Percentiles rank a stretch among this genome's conserved stretches.
phyloP scores from a whole-genome alignment of 1,140 invertebrate species.

The Heliconius eleuchia region DNA sequence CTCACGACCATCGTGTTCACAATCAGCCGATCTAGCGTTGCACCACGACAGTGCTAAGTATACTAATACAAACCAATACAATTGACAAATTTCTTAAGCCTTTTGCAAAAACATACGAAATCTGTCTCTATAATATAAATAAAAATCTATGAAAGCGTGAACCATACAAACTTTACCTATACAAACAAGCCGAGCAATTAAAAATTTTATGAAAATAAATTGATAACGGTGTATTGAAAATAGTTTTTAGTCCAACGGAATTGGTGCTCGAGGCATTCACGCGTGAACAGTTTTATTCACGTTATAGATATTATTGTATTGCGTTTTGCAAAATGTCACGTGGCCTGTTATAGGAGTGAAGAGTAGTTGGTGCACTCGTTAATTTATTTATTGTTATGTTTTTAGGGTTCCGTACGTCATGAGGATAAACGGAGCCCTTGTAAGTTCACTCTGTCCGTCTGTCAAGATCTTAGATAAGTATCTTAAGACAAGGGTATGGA shows the following conservation, averaged over 20 bases:
- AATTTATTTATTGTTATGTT: neutral
- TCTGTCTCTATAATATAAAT: neutral
- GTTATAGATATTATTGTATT: neutral
- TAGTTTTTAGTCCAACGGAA: neutral
- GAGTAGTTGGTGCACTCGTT: neutral
- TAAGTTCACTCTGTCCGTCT: too few species aligned
- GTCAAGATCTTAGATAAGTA: too few species aligned
- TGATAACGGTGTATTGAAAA: slow-evolving; percentile 6
- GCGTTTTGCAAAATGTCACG: neutral
- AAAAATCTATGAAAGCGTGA: neutral
- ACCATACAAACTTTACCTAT: neutral
- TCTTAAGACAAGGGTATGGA: too few species aligned
- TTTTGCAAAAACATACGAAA: neutral
- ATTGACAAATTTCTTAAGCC: neutral
- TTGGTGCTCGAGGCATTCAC: neutral
- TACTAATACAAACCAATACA: neutral
- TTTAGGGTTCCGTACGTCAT: too few species aligned
- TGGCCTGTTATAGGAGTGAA: neutral
- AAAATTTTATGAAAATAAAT: slow-evolving; percentile 10
- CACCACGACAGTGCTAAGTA: too few species aligned
- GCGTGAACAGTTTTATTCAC: slow-evolving; percentile 1
- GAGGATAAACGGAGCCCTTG: too few species aligned
- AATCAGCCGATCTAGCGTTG: too few species aligned
- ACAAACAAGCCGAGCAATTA: slow-evolving; percentile 2
- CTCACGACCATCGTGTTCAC: too few species aligned